Evolutionary conservation across 1,140 invertebrate genomes (phyloP).

Genomic region (Ctenoplectra terminalis): DNA sequence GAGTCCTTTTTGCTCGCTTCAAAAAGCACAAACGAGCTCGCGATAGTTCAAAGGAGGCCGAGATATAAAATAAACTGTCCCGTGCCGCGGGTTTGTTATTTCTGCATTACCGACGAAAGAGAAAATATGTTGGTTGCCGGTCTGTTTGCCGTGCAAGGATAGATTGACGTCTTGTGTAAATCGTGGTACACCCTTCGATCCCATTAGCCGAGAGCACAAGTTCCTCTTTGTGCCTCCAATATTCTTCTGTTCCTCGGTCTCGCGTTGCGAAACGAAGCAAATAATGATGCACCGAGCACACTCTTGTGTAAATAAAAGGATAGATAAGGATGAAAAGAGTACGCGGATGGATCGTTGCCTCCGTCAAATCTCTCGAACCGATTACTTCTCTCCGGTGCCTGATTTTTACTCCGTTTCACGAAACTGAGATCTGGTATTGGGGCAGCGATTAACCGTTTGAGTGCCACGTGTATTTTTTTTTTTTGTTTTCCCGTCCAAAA

Average conservation of each 20-base stretch:
- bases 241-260: constrained; percentile 34
- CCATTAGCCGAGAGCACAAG: constrained; percentile 42
- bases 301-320: no score
- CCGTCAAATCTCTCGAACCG: neutral
- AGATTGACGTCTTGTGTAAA: constrained; percentile 65
- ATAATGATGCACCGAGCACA: constrained; percentile 43
- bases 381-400: no score
- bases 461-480: no score
- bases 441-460: no score
- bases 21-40: constrained; percentile 54
- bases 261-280: constrained; percentile 35
- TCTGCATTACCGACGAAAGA: constrained; percentile 69
- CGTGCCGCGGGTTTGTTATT: constrained; percentile 69
- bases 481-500: no score
- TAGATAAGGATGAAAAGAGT: neutral
- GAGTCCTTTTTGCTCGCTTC: constrained; percentile 1
- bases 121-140: constrained; percentile 58
- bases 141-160: constrained; percentile 57
- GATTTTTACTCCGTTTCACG: no score
- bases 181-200: constrained; percentile 57
- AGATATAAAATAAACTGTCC: constrained; percentile 65
- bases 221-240: constrained; percentile 24
- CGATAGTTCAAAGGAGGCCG: constrained; percentile 69
- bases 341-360: constrained; percentile 28
- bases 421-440: no score